Percentiles rank a stretch among this genome's conserved stretches.
Conservation (phyloP, 2,888 invertebrate species). For the Balanococcus diminutus region DNA sequence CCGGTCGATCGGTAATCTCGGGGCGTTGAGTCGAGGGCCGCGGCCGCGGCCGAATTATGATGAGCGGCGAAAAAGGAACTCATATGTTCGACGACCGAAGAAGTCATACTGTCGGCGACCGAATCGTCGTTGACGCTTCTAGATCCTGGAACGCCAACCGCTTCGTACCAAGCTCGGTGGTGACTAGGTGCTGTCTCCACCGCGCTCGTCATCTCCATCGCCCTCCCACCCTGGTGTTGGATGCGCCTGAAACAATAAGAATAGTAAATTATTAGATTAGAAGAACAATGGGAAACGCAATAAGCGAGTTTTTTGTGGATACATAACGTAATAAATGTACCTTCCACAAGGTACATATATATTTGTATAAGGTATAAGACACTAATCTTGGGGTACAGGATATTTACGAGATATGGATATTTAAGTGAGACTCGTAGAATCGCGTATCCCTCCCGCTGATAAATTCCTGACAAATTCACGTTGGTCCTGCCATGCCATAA, state of each 20-base stretch:
- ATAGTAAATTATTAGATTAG: not conserved
- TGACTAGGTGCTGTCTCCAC: slow-evolving; percentile 54
- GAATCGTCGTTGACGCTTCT: slow-evolving; percentile 42
- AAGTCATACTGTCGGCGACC: slow-evolving; percentile 15
- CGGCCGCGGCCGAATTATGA: slow-evolving; percentile 49
- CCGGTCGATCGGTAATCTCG: slow-evolving; percentile 52
- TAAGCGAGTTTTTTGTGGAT: too few relatives aligned
- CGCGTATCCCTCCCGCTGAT: slow-evolving; percentile 16
- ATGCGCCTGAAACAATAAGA: slow-evolving; percentile 20
- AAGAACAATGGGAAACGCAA: not conserved
- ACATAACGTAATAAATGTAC: too few relatives aligned
- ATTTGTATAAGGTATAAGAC: too few relatives aligned
- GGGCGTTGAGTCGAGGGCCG: slow-evolving; percentile 18
- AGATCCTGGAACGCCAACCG: slow-evolving; percentile 34
- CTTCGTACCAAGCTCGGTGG: slow-evolving; percentile 55
- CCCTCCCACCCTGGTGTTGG: slow-evolving; percentile 50
- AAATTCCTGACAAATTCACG: not conserved
- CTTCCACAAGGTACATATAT: too few relatives aligned
- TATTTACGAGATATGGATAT: too few relatives aligned
- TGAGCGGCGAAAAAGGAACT: slow-evolving; percentile 51
- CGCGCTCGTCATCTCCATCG: slow-evolving; percentile 55
- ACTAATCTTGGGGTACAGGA: too few relatives aligned
- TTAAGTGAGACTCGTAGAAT: not conserved
- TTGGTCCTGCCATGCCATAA: not conserved
- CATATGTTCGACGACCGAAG: slow-evolving; percentile 53